Evolutionary conservation across 2,888 invertebrate genomes (phyloP).

Genomic region (Epistrophe grossulariae): DNA sequence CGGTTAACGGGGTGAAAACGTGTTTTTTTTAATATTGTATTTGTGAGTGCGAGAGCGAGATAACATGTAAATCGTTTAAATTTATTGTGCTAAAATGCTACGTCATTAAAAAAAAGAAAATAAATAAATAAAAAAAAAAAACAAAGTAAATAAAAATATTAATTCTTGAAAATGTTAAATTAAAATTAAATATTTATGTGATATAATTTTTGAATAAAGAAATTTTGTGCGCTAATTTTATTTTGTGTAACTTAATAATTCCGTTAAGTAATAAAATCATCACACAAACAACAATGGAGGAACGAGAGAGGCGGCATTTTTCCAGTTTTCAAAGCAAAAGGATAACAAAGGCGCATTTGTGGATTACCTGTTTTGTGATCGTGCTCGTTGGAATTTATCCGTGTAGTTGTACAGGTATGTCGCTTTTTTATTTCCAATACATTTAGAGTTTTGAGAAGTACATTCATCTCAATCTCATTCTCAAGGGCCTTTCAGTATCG

Average conservation of each 20-base stretch:
- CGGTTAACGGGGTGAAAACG: constrained; percentile 58
- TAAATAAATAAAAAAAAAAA: constrained; percentile 37
- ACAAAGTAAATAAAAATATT: constrained; percentile 32
- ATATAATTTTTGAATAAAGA: constrained; percentile 3
- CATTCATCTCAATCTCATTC: constrained; percentile 18
- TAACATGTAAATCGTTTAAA: constrained; percentile 36
- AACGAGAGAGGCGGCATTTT: constrained; percentile 74
- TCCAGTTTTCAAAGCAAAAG: constrained; percentile 70
- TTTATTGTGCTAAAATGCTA: constrained; percentile 55
- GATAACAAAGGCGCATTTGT: constrained; percentile 73
- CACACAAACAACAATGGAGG: constrained; percentile 62
- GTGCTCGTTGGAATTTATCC: constrained; percentile 66
- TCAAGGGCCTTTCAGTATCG: constrained; percentile 6
- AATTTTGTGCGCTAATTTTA: not conserved
- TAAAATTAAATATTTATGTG: not conserved
- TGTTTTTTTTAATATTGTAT: constrained; percentile 45
- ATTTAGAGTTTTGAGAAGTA: not conserved
- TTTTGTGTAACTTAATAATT: constrained; percentile 5
- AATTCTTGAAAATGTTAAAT: constrained; percentile 8
- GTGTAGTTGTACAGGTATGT: constrained; percentile 74
- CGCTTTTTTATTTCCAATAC: constrained; percentile 6
- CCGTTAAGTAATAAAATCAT: constrained; percentile 8
- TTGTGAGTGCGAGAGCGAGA: constrained; percentile 46
- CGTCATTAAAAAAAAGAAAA: constrained; percentile 52
- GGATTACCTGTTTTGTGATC: constrained; percentile 74